Evolutionary conservation across 2,113 vertebrate genomes (phyloP).

Genomic region (Phainopepla nitens): DNA sequence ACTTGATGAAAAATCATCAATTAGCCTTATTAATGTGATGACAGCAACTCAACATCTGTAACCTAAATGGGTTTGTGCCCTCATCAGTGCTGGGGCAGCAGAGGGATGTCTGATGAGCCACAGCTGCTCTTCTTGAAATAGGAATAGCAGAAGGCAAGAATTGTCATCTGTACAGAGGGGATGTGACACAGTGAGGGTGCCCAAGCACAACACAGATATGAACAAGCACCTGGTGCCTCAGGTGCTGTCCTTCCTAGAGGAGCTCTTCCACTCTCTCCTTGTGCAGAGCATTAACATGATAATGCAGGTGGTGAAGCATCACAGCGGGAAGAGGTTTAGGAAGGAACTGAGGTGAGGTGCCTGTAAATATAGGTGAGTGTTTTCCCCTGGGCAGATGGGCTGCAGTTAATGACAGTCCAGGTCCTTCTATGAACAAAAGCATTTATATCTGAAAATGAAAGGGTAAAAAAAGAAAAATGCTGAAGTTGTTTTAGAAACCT

Average conservation of each 20-base stretch:
- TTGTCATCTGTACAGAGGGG: neutral
- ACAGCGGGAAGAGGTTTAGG: neutral
- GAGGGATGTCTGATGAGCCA: neutral
- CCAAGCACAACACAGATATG: neutral
- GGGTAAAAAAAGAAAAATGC: neutral
- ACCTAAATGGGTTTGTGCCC: neutral
- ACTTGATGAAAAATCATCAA: neutral
- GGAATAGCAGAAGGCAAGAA: neutral
- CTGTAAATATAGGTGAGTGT: neutral
- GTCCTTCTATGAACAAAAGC: neutral
- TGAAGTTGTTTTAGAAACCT: neutral
- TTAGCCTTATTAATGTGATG: neutral
- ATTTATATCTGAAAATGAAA: neutral
- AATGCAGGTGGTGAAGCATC: neutral
- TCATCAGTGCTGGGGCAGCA: neutral
- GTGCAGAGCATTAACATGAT: neutral
- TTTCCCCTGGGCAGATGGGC: neutral
- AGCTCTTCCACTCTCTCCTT: neutral
- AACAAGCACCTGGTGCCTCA: neutral
- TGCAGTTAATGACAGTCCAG: neutral
- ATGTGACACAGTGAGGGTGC: neutral
- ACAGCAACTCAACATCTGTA: neutral
- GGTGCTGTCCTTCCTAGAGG: neutral
- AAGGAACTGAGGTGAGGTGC: neutral
- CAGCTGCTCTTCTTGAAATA: neutral